A percentile compares a stretch with the other conserved stretches of the same genome.
Evolutionary conservation across 2,888 invertebrate genomes (phyloP).

Genomic region (Apocheima hispidaria): DNA sequence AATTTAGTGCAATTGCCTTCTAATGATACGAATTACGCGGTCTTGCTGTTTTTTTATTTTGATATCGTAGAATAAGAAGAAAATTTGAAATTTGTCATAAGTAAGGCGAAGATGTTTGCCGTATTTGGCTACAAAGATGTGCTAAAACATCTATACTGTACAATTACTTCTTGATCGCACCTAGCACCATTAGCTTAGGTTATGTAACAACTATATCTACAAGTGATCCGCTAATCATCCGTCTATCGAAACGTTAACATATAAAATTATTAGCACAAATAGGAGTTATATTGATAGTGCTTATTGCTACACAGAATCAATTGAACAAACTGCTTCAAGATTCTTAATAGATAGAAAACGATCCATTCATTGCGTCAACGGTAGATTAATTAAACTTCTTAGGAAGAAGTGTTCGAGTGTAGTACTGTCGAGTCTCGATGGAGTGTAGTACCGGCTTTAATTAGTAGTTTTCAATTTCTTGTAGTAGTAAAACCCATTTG

Average conservation of each 20-base stretch:
- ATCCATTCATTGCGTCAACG: slow-evolving; percentile 70
- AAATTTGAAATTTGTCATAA: slow-evolving; percentile 41
- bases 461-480: slow-evolving; percentile 82
- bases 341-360: slow-evolving; percentile 70
- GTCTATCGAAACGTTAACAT: slow-evolving; percentile 74
- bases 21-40: slow-evolving; percentile 57
- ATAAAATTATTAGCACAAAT: slow-evolving; percentile 79
- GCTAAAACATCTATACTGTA: slow-evolving; percentile 72
- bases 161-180: slow-evolving; percentile 65
- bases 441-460: slow-evolving; percentile 72
- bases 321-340: slow-evolving; percentile 76
- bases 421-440: slow-evolving; percentile 72
- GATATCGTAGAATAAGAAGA: slow-evolving; percentile 32
- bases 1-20: slow-evolving; percentile 66
- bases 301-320: slow-evolving; percentile 76
- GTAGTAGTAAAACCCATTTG: slow-evolving; percentile 78
- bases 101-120: slow-evolving; percentile 49
- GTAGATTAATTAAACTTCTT: slow-evolving; percentile 81
- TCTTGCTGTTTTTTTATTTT: slow-evolving; percentile 53
- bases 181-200: slow-evolving; percentile 70
- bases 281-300: slow-evolving; percentile 63
- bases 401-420: slow-evolving; percentile 67
- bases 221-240: slow-evolving; percentile 77
- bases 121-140: slow-evolving; percentile 69
- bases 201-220: slow-evolving; percentile 76